These are phyloP conservation scores for Heliothis virescens DNA, from an alignment of 1,140 invertebrate species.

Conservation along the genomic window DNA sequence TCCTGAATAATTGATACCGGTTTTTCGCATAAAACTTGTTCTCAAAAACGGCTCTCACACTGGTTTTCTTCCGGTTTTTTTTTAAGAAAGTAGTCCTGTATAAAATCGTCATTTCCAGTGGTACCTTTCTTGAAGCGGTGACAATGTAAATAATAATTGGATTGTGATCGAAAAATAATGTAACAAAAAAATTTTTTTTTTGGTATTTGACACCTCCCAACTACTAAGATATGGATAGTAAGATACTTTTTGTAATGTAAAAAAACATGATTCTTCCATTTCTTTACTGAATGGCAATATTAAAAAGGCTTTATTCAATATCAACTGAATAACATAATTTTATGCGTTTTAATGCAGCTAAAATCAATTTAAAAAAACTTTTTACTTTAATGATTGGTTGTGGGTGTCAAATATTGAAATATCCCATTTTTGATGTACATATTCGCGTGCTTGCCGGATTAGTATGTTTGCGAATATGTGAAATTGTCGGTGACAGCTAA, in stretches of 20 bases:
- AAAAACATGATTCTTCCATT: too few species aligned
- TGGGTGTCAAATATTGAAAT: not conserved
- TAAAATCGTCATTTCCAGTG: not conserved
- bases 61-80: not conserved
- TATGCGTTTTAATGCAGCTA: too few species aligned
- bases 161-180: conserved; percentile 24
- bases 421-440: conserved; percentile 47
- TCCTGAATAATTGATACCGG: not conserved
- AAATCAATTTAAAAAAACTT: too few species aligned
- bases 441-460: conserved; percentile 45
- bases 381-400: not conserved
- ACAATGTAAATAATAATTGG: conserved; percentile 1
- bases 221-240: too few species aligned
- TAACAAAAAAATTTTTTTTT: conserved; percentile 54
- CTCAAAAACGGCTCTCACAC: not conserved
- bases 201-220: too few species aligned
- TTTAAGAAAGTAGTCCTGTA: not conserved
- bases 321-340: too few species aligned
- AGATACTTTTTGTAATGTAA: too few species aligned
- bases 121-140: not conserved
- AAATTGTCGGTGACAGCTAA: conserved; percentile 42
- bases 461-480: conserved; percentile 7
- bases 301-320: too few species aligned
- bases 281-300: too few species aligned
- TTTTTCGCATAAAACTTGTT: not conserved